Evolutionary conservation across 2,113 vertebrate genomes (phyloP).

Genomic region (Sinocyclocheilus maitianheensis): DNA sequence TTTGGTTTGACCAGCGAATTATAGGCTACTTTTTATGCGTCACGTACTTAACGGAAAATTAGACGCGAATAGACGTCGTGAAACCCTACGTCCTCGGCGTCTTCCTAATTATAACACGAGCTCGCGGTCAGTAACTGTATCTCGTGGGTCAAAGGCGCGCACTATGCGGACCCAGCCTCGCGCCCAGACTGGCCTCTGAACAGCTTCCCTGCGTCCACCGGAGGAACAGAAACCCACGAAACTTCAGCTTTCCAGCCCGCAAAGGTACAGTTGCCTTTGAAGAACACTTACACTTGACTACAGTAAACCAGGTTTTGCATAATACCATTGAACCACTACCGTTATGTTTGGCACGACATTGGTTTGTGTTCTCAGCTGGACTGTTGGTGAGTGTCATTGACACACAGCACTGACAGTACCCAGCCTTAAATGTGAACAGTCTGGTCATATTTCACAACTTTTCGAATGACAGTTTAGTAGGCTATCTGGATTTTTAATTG

Average conservation of each 20-base stretch:
- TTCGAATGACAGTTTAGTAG: background rate
- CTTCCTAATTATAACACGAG: constrained; percentile 50
- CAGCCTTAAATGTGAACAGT: background rate
- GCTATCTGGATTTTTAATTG: background rate
- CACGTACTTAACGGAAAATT: background rate
- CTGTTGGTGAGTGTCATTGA: background rate
- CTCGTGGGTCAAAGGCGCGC: constrained; percentile 3
- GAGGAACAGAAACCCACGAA: background rate
- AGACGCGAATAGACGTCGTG: background rate
- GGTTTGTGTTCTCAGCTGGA: background rate
- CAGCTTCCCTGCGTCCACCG: background rate
- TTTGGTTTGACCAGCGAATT: no score
- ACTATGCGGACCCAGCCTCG: background rate
- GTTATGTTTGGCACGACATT: constrained; percentile 2
- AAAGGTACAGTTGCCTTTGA: constrained; percentile 13
- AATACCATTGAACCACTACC: background rate
- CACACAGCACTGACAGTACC: background rate
- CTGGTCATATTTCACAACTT: background rate
- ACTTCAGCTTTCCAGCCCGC: background rate
- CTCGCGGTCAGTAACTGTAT: constrained; percentile 36
- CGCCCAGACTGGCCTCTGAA: background rate
- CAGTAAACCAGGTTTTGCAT: background rate
- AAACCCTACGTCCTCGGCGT: background rate
- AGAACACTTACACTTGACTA: no score
- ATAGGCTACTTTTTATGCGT: background rate